Conservation (phyloP, 2,113 vertebrate species). For the Haplochromis vanheusdeni region DNA sequence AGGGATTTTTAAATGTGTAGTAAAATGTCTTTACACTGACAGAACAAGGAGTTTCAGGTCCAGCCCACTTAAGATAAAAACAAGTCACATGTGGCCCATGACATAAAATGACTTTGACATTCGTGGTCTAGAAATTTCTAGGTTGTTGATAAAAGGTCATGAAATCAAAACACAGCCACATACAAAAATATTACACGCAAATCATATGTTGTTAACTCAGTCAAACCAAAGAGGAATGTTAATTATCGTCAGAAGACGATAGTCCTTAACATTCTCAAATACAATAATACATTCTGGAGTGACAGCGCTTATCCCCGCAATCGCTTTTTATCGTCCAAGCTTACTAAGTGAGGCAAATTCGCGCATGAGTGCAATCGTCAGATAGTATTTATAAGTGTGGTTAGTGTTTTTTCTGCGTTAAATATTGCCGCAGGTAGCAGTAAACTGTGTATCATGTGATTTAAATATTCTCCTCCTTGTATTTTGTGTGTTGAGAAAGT, state of each 20-base stretch:
- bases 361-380: background rate
- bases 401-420: background rate
- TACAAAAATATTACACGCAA: background rate
- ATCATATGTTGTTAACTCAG: background rate
- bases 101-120: background rate
- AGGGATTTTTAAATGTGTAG: background rate
- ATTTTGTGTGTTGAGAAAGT: background rate
- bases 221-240: background rate
- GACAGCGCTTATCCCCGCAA: background rate
- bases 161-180: background rate
- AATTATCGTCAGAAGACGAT: background rate
- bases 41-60: background rate
- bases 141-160: background rate
- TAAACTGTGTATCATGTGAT: background rate
- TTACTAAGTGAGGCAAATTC: background rate
- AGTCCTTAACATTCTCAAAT: background rate
- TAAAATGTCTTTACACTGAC: background rate
- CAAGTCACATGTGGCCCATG: background rate
- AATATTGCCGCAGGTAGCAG: background rate
- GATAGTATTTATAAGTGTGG: background rate
- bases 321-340: background rate
- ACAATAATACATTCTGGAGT: background rate
- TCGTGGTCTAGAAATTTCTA: background rate
- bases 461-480: background rate
- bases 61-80: background rate